Conservation (phyloP, 1,140 invertebrate species). For the Eciton burchellii region DNA sequence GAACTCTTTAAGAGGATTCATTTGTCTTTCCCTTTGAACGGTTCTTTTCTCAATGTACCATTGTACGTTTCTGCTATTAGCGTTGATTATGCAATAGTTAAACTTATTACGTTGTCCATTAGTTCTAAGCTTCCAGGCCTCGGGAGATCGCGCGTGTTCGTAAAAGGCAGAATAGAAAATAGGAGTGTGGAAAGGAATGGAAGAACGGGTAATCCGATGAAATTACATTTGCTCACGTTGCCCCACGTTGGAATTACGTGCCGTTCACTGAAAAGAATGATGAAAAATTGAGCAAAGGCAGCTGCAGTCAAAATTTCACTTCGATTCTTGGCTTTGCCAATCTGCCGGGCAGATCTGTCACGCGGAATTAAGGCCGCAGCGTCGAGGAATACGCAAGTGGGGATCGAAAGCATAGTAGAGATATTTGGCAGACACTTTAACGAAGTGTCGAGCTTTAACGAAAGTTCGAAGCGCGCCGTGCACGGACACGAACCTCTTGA, state of each 20-base stretch:
- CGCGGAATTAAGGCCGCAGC: slow-evolving; percentile 31
- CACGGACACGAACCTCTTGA: not conserved
- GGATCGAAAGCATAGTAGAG: not conserved
- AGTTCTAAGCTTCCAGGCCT: slow-evolving; percentile 51
- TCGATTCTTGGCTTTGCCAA: slow-evolving; percentile 47
- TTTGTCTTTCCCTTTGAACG: slow-evolving; percentile 52
- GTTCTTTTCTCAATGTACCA: slow-evolving; percentile 50
- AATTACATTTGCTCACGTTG: slow-evolving; percentile 59
- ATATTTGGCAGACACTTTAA: not conserved
- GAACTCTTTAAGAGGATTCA: slow-evolving; percentile 39
- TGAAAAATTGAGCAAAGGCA: slow-evolving; percentile 59
- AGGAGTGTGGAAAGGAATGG: not conserved
- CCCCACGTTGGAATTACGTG: slow-evolving; percentile 52
- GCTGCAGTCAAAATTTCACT: slow-evolving; percentile 52
- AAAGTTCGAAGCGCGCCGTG: not conserved
- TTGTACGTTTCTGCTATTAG: slow-evolving; percentile 45
- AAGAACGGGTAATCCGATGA: slow-evolving; percentile 46
- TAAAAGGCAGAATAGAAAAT: slow-evolving; percentile 38
- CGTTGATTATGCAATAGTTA: slow-evolving; percentile 56
- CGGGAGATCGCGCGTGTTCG: slow-evolving; percentile 25
- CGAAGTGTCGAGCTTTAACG: not conserved
- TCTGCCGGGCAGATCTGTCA: slow-evolving; percentile 13
- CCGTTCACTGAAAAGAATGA: slow-evolving; percentile 52
- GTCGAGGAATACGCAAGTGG: not conserved
- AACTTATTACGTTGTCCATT: slow-evolving; percentile 57